These are phyloP conservation scores for Ditylenchus dipsaci DNA, from an alignment of 1,140 invertebrate genomes.

Conservation along the genomic window DNA sequence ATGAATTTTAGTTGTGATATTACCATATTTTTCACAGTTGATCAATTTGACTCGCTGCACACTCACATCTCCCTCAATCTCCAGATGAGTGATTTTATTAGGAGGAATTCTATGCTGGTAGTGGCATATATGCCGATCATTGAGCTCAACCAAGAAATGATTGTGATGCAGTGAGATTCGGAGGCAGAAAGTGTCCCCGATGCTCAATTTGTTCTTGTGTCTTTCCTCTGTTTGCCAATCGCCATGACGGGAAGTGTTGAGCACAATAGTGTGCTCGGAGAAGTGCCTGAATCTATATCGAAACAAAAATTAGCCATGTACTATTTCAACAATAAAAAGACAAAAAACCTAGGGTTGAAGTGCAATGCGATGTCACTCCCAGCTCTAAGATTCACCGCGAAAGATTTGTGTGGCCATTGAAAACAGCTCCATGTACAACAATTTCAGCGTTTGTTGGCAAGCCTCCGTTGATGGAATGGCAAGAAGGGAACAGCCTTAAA, in stretches of 20 bases:
- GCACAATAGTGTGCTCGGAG: constrained; percentile 1
- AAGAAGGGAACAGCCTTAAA: not conserved
- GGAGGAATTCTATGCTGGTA: not conserved
- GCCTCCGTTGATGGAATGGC: not conserved
- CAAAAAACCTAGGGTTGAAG: not conserved
- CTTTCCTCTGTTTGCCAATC: not conserved
- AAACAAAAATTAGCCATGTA: too few relatives aligned
- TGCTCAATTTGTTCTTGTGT: not conserved
- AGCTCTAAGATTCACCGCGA: not conserved
- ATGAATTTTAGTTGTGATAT: not conserved
- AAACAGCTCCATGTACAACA: not conserved
- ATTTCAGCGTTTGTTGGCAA: not conserved
- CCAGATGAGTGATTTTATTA: not conserved
- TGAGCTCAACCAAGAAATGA: not conserved
- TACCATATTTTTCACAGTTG: not conserved
- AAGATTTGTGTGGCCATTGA: not conserved
- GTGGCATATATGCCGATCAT: not conserved
- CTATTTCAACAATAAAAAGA: too few relatives aligned
- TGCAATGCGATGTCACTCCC: not conserved
- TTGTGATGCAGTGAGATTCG: not conserved
- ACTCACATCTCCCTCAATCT: not conserved
- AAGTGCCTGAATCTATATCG: not conserved
- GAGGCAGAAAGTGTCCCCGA: not conserved
- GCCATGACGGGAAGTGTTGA: not conserved
- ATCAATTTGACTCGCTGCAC: not conserved